Percentiles rank a stretch among this genome's conserved stretches.
Conservation (phyloP, 2,888 invertebrate species). For the Pheosia tremula region DNA sequence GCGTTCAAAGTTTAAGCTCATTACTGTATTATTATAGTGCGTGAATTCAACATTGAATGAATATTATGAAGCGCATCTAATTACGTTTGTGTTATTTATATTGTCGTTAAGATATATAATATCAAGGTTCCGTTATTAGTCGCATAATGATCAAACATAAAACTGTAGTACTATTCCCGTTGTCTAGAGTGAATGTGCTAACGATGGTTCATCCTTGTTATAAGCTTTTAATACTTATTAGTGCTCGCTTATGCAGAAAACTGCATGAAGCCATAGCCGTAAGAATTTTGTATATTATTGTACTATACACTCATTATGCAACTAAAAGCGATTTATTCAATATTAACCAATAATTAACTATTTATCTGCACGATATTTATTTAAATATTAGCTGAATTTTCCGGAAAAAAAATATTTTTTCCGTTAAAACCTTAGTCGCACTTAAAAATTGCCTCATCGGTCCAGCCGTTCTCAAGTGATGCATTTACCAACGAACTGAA, state of each 20-base stretch:
- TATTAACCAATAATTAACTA: no score
- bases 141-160: neutral
- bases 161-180: neutral
- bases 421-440: no score
- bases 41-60: slow-evolving; percentile 20
- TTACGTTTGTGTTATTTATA: slow-evolving; percentile 8
- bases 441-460: no score
- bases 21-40: slow-evolving; percentile 25
- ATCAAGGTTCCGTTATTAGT: neutral
- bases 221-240: neutral
- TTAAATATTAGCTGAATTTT: no score
- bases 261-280: no score
- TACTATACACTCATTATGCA: no score
- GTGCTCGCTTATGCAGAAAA: neutral
- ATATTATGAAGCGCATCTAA: slow-evolving; percentile 10
- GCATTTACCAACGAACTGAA: no score
- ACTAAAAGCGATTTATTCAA: no score
- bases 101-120: slow-evolving; percentile 9
- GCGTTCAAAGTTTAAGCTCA: slow-evolving; percentile 18
- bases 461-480: no score
- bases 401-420: no score
- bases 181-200: neutral
- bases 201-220: neutral
- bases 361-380: no score
- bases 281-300: no score